Percentiles rank a stretch among this genome's conserved stretches.
phyloP scores from a whole-genome alignment of 2,888 invertebrate genomes.

The Disparrhopalites patrizii region DNA sequence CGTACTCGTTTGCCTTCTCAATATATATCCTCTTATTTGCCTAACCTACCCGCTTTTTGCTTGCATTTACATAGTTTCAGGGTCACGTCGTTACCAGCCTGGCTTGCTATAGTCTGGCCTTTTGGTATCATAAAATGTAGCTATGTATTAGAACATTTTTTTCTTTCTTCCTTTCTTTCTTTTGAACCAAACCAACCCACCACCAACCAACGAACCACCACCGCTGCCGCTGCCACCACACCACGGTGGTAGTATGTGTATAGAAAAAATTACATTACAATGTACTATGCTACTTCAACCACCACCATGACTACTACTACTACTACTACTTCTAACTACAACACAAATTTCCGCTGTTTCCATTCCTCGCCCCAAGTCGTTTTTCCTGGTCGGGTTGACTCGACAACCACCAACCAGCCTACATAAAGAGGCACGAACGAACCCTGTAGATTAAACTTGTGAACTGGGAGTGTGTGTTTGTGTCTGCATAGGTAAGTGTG shows the following conservation, averaged over 20 bases:
- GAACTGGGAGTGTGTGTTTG: no score
- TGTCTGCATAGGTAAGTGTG: no score
- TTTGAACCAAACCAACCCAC: not conserved
- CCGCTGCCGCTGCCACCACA: conserved; percentile 2
- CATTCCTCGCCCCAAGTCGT: conserved; percentile 27
- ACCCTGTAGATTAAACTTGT: no score
- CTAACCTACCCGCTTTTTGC: conserved; percentile 39
- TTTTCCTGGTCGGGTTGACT: conserved; percentile 28
- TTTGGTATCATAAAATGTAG: no score
- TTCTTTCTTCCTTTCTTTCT: no score
- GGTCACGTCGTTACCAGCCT: conserved; percentile 33
- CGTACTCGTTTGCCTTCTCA: not conserved
- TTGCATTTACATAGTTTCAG: conserved; percentile 39
- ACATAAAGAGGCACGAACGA: not conserved
- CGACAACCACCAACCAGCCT: conserved; percentile 8
- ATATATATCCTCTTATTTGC: conserved; percentile 16
- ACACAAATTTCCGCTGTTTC: conserved; percentile 27
- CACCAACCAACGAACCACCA: conserved; percentile 5
- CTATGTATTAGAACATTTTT: no score
- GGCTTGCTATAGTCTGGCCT: conserved; percentile 5
- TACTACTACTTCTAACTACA: no score
- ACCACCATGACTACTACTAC: no score
- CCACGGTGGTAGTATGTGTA: not conserved
- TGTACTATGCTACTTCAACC: no score
- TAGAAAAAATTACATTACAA: no score